Evolutionary conservation across 2,113 vertebrate species (phyloP), one percentile per base, ranked within the genome.

Genomic region (Natator depressus): DNA sequence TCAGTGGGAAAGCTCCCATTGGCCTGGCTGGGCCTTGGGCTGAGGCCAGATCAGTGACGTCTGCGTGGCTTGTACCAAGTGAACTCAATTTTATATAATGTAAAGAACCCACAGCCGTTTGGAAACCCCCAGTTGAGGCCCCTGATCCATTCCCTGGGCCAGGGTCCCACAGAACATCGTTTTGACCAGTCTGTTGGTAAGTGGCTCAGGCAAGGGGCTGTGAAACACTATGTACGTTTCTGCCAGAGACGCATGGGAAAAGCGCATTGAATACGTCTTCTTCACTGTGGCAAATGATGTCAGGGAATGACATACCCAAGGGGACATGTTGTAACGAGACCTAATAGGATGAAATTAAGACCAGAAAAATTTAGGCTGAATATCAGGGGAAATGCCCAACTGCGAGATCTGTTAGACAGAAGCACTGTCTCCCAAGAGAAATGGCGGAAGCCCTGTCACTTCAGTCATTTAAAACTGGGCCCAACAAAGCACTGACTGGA

Each of bases 281-380:
- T 75, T 42, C 20, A 2, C n/a, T 75, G 22, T 42, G 69, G 69
- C n/a, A 75, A 42, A 75, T 75, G 69, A 38, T 22, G 69, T 24
- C 51, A 54, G 38, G 89, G 95, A 94, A 85, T 0, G 3, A 49
- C 62, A 17, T 89, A 50, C 96, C 89, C 94, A 46, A 0, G 57
- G 83, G 89, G 91, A n/a, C 16, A 31, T 59, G 76, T 76, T 87
- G 89, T 93, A 95, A 96, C 42, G 10, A 96, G 95, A 83, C 80
- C 49, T 96, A 95, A 95, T 95, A 90, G 96, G 93, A 24, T 75
- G n/a, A 42, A 75, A 75, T 75, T 75, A 75, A 75, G 69, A 75
- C 17, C 59, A 75, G 69, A 75, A 88, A 83, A 84, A 94, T 96
- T 95, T 93, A 95, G 91, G n/a, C 50, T 87, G 96, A 93, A 84